Conservation (phyloP, 2,113 vertebrate genomes). For the Galeopterus variegatus region DNA sequence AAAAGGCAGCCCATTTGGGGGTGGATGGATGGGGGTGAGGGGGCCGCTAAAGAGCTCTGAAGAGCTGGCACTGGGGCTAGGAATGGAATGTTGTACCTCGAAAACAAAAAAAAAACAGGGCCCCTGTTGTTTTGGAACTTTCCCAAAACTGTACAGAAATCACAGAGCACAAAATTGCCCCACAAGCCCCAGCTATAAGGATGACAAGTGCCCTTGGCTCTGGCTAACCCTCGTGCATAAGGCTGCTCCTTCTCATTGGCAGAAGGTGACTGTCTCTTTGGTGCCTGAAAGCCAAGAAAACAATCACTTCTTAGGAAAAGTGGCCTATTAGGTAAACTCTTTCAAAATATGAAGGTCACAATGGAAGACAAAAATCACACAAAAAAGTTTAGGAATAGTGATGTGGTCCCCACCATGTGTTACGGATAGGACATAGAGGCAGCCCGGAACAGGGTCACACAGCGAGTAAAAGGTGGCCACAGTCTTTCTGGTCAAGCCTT, state of each 20-base stretch:
- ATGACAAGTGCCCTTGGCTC: not conserved
- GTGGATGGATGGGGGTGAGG: fast-evolving
- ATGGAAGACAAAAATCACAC: not conserved
- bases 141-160: slow-evolving; percentile 21
- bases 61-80: not conserved
- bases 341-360: slow-evolving; percentile 20
- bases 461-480: not conserved
- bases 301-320: slow-evolving; percentile 23
- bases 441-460: not conserved
- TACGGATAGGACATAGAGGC: not conserved
- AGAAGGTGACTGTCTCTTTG: not conserved
- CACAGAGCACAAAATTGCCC: not conserved
- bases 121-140: not conserved
- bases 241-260: not conserved
- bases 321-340: not conserved
- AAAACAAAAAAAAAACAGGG: slow-evolving; percentile 21
- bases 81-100: not conserved
- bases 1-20: not conserved
- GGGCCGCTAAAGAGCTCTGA: not conserved
- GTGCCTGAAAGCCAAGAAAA: not conserved
- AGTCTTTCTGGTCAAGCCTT: slow-evolving; percentile 79
- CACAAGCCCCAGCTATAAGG: not conserved
- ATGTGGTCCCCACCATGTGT: not conserved
- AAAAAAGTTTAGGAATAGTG: not conserved
- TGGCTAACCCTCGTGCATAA: not conserved